phyloP scores from a whole-genome alignment of 2,888 invertebrate genomes.

The Ferrisia virgata region DNA sequence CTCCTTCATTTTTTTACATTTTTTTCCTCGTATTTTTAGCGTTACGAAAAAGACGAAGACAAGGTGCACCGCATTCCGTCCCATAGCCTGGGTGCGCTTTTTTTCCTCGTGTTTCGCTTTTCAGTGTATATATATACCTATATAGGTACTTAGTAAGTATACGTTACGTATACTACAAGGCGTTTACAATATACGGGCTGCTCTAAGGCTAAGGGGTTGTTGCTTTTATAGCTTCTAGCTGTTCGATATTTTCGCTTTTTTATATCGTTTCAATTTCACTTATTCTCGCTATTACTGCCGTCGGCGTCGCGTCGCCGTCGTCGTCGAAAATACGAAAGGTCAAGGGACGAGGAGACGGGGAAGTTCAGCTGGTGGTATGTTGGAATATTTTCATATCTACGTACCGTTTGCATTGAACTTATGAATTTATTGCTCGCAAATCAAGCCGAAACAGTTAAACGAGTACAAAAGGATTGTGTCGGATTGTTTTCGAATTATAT shows the following conservation, averaged over 20 bases:
- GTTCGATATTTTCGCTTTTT: constrained; percentile 40
- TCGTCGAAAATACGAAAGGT: too few species aligned
- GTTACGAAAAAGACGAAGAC: not conserved
- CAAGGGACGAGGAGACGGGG: not conserved
- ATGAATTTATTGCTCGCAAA: not conserved
- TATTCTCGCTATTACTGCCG: not conserved
- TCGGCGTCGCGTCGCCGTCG: not conserved
- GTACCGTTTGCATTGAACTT: not conserved
- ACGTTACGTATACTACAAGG: not conserved
- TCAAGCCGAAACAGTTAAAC: too few species aligned
- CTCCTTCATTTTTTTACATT: not conserved
- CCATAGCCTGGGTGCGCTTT: not conserved
- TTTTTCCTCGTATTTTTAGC: not conserved
- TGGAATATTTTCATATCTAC: too few species aligned
- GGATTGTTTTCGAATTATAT: too few species aligned
- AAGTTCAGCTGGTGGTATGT: not conserved
- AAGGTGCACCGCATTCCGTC: not conserved
- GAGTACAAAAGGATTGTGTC: too few species aligned
- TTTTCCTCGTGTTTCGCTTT: constrained; percentile 34
- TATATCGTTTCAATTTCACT: constrained; percentile 13
- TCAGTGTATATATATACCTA: not conserved
- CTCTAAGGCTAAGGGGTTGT: not conserved
- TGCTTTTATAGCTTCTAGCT: constrained; percentile 8
- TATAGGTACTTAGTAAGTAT: not conserved
- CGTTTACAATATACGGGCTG: not conserved